Evolutionary conservation across 2,797 vertebrate species (phyloP).

Genomic region (Synanceia verrucosa): DNA sequence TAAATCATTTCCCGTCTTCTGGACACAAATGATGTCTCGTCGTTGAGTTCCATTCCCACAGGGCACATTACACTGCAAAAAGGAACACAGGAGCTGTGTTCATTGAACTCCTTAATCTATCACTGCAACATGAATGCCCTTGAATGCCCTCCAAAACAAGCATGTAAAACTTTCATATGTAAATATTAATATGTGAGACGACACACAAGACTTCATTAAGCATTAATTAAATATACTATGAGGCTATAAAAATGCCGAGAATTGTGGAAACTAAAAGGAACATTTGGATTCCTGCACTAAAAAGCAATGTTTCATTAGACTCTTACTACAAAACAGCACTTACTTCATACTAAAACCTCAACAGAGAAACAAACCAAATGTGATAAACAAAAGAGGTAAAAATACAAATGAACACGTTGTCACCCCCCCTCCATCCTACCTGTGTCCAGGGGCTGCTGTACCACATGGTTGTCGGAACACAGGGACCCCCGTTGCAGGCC

Average conservation of each 20-base stretch:
- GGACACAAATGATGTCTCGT: slow-evolving; percentile 88
- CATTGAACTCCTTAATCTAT: neutral
- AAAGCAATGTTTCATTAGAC: neutral
- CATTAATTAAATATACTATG: neutral
- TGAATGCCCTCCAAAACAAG: neutral
- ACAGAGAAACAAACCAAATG: neutral
- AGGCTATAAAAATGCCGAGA: neutral
- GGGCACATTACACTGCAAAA: slow-evolving; percentile 83
- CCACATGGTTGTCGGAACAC: slow-evolving; percentile 81
- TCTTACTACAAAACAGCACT: neutral
- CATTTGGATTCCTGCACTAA: neutral
- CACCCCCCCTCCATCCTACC: slow-evolving; percentile 67
- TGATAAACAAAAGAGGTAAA: neutral
- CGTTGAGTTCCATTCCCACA: slow-evolving; percentile 89
- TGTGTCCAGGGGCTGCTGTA: slow-evolving; percentile 89
- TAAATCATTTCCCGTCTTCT: slow-evolving; percentile 83
- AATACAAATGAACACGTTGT: too few species aligned
- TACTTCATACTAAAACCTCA: neutral
- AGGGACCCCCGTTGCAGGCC: slow-evolving; percentile 87
- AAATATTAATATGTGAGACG: neutral
- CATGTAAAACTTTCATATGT: neutral
- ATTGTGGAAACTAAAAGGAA: neutral
- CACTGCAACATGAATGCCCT: neutral
- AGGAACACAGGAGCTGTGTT: neutral
- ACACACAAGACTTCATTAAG: neutral